phyloP scores from a whole-genome alignment of 1,140 invertebrate genomes.

The Aphidius ervi region DNA sequence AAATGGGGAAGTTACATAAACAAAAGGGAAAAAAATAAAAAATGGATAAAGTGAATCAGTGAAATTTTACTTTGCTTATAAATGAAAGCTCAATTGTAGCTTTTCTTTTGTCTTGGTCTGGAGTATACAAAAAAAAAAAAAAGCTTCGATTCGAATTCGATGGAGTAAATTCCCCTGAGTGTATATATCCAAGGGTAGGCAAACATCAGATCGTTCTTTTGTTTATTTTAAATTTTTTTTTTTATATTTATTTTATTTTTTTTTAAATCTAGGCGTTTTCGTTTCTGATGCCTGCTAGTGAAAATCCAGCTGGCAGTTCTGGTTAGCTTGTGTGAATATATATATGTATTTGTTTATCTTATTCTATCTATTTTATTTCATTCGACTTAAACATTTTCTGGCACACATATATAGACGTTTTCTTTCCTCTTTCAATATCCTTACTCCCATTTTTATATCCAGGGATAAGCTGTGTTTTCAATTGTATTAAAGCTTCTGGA shows the following conservation, averaged over 20 bases:
- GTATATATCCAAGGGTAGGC: constrained; percentile 11
- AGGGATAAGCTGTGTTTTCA: constrained; percentile 27
- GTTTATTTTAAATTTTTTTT: too few relatives aligned
- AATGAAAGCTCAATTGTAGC: background rate
- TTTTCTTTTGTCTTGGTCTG: background rate
- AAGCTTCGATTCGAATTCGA: constrained; percentile 20
- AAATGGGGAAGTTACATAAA: background rate
- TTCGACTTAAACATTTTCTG: constrained; percentile 10
- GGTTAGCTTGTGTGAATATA: background rate
- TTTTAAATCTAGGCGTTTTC: constrained; percentile 1
- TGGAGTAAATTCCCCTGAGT: constrained; percentile 16
- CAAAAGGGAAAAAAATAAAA: background rate
- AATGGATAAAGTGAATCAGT: background rate
- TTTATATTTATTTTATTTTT: constrained; percentile 4
- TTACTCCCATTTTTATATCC: constrained; percentile 4
- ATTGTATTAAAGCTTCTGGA: constrained; percentile 24
- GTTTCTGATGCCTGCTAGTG: background rate
- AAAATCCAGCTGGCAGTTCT: background rate
- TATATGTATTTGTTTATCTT: too few relatives aligned
- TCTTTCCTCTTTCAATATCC: too few relatives aligned
- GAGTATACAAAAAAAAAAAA: background rate
- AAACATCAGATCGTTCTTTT: constrained; percentile 8
- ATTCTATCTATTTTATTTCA: too few relatives aligned
- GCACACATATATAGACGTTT: too few relatives aligned
- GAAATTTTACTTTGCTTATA: too few relatives aligned